These are phyloP conservation scores for Sanderia malayensis DNA, from an alignment of 30 jellyfish, hydroid and myxozoan species.

Conservation along the genomic window DNA sequence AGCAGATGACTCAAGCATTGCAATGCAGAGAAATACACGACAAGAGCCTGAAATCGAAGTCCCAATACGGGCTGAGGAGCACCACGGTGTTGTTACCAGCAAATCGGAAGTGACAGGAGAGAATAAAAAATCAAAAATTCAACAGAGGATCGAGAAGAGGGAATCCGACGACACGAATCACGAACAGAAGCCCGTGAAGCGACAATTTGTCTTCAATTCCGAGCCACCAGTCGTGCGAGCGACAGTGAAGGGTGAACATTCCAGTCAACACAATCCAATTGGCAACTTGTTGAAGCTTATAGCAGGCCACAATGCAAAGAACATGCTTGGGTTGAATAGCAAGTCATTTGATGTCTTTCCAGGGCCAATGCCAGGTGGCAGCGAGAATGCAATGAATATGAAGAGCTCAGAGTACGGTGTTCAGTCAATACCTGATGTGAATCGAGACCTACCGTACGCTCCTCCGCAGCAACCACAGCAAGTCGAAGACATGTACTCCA, in stretches of 20 bases:
- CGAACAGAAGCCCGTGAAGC: conserved; percentile 39
- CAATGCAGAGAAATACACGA: conserved; percentile 9
- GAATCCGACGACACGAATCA: conserved; percentile 8
- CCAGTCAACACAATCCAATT: conserved; percentile 70
- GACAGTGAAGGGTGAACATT: conserved; percentile 70
- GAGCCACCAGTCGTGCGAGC: conserved; percentile 82
- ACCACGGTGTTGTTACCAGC: conserved; percentile 65
- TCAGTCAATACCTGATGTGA: not conserved
- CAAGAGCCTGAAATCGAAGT: conserved; percentile 47
- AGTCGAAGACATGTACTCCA: conserved; percentile 5
- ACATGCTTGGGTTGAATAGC: conserved; percentile 89
- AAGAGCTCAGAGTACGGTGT: conserved; percentile 40
- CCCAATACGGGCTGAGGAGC: conserved; percentile 90
- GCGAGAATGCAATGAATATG: conserved; percentile 38
- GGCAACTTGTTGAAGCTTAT: conserved; percentile 79
- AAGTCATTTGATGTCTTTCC: conserved; percentile 96
- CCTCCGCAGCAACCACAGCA: conserved; percentile 19
- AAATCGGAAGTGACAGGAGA: conserved; percentile 20
- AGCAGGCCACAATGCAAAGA: conserved; percentile 86
- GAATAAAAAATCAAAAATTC: conserved; percentile 49
- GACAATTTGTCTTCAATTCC: conserved; percentile 67
- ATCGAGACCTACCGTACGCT: not conserved
- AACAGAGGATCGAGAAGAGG: conserved; percentile 48
- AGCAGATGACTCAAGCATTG: not conserved
- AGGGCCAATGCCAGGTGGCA: conserved; percentile 93